Percentiles rank a stretch among this genome's conserved stretches.
Conservation (phyloP, 2,797 vertebrate species). For the Platalea minor region DNA sequence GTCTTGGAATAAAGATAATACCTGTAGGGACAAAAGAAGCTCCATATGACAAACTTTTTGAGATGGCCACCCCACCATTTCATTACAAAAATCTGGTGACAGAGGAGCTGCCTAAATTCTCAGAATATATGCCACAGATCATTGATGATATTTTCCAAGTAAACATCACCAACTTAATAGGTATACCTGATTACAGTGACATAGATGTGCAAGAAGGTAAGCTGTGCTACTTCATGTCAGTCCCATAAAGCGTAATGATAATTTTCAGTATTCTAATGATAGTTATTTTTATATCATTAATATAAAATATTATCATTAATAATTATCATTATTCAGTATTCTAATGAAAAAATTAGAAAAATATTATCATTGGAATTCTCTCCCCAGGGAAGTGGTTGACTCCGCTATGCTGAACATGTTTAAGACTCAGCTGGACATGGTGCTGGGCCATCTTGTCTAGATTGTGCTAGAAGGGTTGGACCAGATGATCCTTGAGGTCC, state of each 20-base stretch:
- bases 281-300: too few species aligned
- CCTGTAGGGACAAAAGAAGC: neutral
- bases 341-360: too few species aligned
- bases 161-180: neutral
- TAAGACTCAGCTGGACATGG: too few species aligned
- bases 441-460: too few species aligned
- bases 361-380: too few species aligned
- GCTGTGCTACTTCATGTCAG: neutral
- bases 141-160: neutral
- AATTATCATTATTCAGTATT: too few species aligned
- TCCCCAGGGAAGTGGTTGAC: too few species aligned
- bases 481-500: too few species aligned
- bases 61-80: neutral
- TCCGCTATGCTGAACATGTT: too few species aligned
- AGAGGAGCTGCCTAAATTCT: neutral
- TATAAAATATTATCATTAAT: too few species aligned
- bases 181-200: neutral
- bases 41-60: neutral
- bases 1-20: neutral
- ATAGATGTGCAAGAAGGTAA: slow-evolving; percentile 9
- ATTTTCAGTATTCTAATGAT: neutral
- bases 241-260: neutral
- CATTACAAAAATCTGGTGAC: neutral
- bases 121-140: neutral
- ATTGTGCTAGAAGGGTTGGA: too few species aligned